These are phyloP conservation scores for Drosophila asahinai DNA, from an alignment of 1,140 invertebrate species.

Conservation along the genomic window DNA sequence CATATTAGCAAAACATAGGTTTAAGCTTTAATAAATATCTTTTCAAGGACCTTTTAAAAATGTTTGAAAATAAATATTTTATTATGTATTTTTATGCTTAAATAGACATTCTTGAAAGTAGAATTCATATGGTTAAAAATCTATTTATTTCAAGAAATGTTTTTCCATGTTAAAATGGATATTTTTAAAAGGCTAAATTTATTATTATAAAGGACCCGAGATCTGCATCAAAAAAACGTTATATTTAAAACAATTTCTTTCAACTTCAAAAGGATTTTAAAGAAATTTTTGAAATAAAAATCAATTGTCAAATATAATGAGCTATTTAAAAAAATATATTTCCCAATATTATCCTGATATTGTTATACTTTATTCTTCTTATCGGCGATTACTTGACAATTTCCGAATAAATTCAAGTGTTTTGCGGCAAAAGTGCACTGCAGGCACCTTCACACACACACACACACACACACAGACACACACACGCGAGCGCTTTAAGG, in stretches of 20 bases:
- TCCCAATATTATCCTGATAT: neutral
- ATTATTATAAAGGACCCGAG: no score
- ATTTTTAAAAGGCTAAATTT: neutral
- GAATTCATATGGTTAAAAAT: neutral
- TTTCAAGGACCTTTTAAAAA: neutral
- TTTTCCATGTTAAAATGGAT: neutral
- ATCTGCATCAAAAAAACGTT: no score
- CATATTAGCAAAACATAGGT: no score
- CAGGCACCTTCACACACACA: slow-evolving; percentile 56
- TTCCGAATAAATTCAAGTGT: slow-evolving; percentile 32
- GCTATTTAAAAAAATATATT: no score
- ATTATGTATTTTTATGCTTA: no score
- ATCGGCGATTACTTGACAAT: slow-evolving; percentile 35
- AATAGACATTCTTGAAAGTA: neutral
- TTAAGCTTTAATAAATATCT: neutral
- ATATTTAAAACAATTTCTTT: neutral
- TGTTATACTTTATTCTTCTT: neutral
- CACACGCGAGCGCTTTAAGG: slow-evolving; percentile 27
- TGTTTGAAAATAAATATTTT: neutral
- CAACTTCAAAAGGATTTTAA: neutral
- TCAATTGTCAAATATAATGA: neutral
- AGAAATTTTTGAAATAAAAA: neutral
- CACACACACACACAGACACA: slow-evolving; percentile 19
- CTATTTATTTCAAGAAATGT: no score
- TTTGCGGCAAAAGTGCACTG: slow-evolving; percentile 61